A percentile compares a stretch with the other conserved stretches of the same genome.
Evolutionary conservation across 1,140 invertebrate species (phyloP).

Genomic region (Caenorhabditis remanei): DNA sequence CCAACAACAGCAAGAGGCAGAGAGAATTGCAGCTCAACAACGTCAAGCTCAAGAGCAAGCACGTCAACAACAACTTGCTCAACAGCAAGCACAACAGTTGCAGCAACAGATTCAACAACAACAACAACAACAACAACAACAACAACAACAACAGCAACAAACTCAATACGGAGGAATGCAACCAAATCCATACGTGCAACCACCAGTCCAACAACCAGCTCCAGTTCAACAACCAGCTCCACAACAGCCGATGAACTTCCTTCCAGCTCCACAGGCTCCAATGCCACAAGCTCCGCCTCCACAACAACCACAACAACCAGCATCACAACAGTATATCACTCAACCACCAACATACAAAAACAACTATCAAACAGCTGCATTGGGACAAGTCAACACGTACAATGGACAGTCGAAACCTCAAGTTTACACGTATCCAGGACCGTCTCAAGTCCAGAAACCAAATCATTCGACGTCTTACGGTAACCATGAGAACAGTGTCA

Average conservation of each 20-base stretch:
- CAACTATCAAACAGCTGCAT: constrained; percentile 58
- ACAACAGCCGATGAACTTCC: constrained; percentile 40
- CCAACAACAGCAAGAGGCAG: constrained; percentile 21
- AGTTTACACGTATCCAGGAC: constrained; percentile 48
- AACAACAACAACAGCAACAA: constrained; percentile 52
- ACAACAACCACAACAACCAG: constrained; percentile 57
- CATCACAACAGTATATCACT: constrained; percentile 57
- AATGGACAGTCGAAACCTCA: constrained; percentile 37
- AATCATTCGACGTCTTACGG: constrained; percentile 5
- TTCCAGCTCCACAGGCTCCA: constrained; percentile 7
- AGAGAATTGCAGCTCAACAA: neutral
- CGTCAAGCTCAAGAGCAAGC: neutral
- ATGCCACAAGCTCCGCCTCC: constrained; percentile 50
- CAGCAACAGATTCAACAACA: constrained; percentile 65
- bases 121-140: constrained; percentile 31
- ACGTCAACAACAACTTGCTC: neutral
- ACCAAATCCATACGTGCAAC: constrained; percentile 42
- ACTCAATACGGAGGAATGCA: constrained; percentile 52
- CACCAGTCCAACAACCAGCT: constrained; percentile 54
- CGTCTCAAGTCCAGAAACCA: constrained; percentile 46
- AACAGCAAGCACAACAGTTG: constrained; percentile 57
- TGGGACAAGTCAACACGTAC: constrained; percentile 36
- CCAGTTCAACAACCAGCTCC: constrained; percentile 28
- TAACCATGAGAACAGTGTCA: constrained; percentile 24
- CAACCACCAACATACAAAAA: constrained; percentile 52